Evolutionary conservation across 2,797 vertebrate genomes (phyloP).

Genomic region (Anguilla marmorata): DNA sequence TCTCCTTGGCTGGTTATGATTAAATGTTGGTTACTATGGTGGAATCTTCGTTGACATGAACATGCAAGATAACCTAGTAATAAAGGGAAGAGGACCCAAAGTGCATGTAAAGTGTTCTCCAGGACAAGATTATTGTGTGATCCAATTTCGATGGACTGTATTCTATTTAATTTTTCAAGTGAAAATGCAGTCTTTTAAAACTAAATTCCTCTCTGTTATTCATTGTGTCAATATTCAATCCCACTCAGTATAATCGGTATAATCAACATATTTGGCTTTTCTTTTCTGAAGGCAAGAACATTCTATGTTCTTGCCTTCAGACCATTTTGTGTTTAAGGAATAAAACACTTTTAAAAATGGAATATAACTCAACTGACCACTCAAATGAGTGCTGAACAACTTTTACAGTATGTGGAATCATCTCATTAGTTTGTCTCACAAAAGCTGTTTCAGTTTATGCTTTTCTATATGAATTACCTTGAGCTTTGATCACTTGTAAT

Average conservation of each 20-base stretch:
- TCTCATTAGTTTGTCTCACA: neutral
- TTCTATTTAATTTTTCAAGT: too few species aligned
- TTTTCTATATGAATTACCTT: neutral
- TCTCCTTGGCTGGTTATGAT: neutral
- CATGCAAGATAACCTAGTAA: neutral
- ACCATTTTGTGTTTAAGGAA: neutral
- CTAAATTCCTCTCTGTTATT: neutral
- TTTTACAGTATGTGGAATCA: neutral
- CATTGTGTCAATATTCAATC: neutral
- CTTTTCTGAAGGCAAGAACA: too few species aligned
- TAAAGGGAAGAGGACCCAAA: neutral
- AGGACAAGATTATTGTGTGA: neutral
- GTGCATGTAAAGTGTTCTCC: neutral
- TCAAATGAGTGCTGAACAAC: neutral
- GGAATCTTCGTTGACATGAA: neutral
- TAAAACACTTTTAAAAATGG: neutral
- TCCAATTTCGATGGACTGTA: neutral
- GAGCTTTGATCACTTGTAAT: neutral
- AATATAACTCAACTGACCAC: neutral
- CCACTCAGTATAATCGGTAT: neutral
- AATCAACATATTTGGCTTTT: neutral
- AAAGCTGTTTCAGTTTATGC: neutral
- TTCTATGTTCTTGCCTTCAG: neutral
- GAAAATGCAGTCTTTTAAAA: neutral
- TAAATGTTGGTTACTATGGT: neutral